Evolutionary conservation across 2,113 vertebrate genomes (phyloP).

Genomic region (Varanus salvator): DNA sequence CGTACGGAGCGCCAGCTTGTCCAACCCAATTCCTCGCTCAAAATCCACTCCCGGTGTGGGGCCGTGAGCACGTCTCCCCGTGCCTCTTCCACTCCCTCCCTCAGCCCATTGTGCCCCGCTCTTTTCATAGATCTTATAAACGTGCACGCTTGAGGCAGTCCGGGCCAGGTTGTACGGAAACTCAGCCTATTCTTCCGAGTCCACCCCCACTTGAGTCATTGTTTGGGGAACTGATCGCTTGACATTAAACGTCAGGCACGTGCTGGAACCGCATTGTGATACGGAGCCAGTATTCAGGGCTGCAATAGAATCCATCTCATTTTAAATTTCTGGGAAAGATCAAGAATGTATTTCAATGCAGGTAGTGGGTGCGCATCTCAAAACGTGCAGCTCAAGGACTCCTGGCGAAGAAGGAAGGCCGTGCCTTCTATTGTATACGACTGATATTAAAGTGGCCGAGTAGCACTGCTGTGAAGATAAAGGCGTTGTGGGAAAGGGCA

Average conservation of each 20-base stretch:
- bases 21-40: conserved; percentile 19
- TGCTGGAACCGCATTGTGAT: conserved; percentile 15
- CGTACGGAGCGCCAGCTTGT: not conserved
- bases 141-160: not conserved
- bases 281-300: not conserved
- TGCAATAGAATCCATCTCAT: conserved; percentile 52
- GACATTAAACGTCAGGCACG: conserved; percentile 19
- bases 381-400: not conserved
- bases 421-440: not conserved
- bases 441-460: not conserved
- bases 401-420: not conserved
- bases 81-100: not conserved
- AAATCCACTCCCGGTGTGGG: conserved; percentile 2
- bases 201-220: not conserved
- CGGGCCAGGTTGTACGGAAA: not conserved
- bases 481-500: not conserved
- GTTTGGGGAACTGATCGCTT: not conserved
- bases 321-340: conserved; percentile 60
- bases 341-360: conserved; percentile 34
- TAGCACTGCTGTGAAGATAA: not conserved
- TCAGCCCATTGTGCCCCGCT: conserved; percentile 20
- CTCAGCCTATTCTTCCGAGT: conserved; percentile 7
- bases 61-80: not conserved
- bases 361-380: not conserved
- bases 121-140: conserved; percentile 29